Evolutionary conservation across 2,888 invertebrate species (phyloP), one percentile per base, ranked within the genome.

Genomic region (Diloba caeruleocephala): DNA sequence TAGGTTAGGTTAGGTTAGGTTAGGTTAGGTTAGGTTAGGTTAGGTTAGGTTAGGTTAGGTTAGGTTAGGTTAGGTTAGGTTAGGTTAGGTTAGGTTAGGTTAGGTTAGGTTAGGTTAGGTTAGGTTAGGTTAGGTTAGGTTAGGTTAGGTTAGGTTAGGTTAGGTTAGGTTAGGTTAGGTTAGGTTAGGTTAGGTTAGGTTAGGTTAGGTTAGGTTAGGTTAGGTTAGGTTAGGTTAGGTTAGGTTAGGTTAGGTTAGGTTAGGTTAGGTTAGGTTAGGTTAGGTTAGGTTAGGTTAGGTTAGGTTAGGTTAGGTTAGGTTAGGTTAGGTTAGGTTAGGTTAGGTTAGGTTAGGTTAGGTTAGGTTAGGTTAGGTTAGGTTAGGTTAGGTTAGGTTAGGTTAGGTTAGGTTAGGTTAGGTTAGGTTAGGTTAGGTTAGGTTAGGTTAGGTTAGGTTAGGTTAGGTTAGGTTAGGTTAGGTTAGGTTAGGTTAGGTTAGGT

Each of bases 11-110:
- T 41, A 41, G 41, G 41, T 41, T 41, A 41, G 41, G 41, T 41
- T 41, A 41, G 41, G 41, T 41, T 41, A 41, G 41, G 39, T 39
- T 44, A 51, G 36, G 51, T 51, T 43, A 51, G 51, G 51, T 43
- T 51, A 38, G 43, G 51, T 51, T 51, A 51, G 43, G 43, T 51
- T 51, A 51, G 51, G 51, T 51, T 51, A 51, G 52, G 51, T 51
- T 51, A 51, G 51, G 51, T 51, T 51, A 51, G 51, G 51, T 51
- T 43, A 43, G 51, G 51, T 51, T 51, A 51, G 51, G 51, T 51
- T 51, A 51, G 51, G 43, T 51, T 43, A 44, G 43, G 51, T 51
- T 51, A 51, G 51, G 51, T 51, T 51, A 43, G 43, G 51, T 37
- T 43, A 44, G 51, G 51, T 43, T 51, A 33, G 51, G 51, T 43